Base-by-base conservation (phyloP, 2,113 vertebrate genomes). In the Arvicanthis niloticus region DNA sequence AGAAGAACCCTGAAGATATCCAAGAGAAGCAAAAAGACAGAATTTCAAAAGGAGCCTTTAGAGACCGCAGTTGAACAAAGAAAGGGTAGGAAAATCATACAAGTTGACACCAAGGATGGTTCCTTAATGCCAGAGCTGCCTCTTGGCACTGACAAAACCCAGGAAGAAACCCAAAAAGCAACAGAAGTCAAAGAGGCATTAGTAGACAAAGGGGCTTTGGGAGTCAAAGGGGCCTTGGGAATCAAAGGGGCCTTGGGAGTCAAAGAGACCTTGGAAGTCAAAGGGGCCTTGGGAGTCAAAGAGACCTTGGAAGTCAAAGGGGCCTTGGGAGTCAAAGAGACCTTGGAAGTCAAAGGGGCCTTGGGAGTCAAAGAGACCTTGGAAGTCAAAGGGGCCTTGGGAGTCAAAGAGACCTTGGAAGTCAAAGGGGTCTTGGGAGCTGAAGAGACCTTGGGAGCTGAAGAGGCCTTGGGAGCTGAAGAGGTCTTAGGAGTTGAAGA, bases 1-100 rank as follows among this genome's bases (percentile, higher is more conserved):
- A 89, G 87, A 93, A 91, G 81, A n/a, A 37, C 78, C 21, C 73
- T 96, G 73, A 96, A 24, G 91, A 19, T 72, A 91, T 29, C 82
- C 88, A 96, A 31, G 68, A 96, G 34, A 53, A 40, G 19, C 9
- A 72, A 19, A 86, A 34, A 85, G 34, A 34, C 9, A 89, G 60
- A 89, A 29, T 9, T 45, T 5, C 3, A 22, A 81, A 89, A 29
- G 13, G 45, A 60, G 29, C 29, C 73, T 89, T 87, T 62, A 60
- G 68, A 86, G 53, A 60, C 77, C 68, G 42, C 73, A 88, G 45
- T 0, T 22, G 77, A 91, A 90, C 40, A 67, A 76, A 91, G 7
- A 82, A 70, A 76, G 34, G 0, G 34, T 29, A 72, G 24, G 24
- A 19, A n/a, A 53, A 70, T 45, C 85, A 37, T 17, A 19, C 53